Percentiles rank a stretch among this genome's conserved stretches.
phyloP scores from a whole-genome alignment of 2,888 invertebrate species.

The Yponomeuta plumbellus region DNA sequence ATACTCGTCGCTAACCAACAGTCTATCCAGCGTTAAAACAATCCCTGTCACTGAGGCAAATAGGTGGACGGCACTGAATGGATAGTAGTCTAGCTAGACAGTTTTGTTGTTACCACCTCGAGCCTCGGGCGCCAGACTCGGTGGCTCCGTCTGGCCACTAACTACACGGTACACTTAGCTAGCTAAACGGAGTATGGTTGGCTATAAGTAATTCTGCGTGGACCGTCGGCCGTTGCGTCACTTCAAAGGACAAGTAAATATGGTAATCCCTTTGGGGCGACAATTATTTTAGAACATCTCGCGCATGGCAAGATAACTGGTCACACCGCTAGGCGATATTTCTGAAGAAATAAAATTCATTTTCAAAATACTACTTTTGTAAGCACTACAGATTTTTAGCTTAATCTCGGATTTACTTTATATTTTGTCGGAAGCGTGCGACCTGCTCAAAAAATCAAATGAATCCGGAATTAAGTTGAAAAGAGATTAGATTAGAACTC shows the following conservation, averaged over 20 bases:
- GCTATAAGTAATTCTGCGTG: neutral
- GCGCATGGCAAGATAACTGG: neutral
- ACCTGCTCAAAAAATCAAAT: no score
- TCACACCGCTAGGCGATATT: no score
- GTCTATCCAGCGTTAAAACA: neutral
- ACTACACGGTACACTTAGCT: neutral
- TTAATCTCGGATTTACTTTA: no score
- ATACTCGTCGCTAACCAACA: no score
- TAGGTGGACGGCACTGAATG: neutral
- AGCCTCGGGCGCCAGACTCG: conserved; percentile 12
- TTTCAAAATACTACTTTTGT: no score
- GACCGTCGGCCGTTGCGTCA: neutral
- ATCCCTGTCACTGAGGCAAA: neutral
- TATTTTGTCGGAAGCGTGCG: no score
- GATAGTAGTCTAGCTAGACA: neutral
- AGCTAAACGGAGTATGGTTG: neutral
- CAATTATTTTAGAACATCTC: neutral
- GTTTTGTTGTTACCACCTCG: conserved; percentile 11
- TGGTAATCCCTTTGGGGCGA: neutral
- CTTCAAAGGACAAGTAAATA: neutral
- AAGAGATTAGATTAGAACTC: no score
- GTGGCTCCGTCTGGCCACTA: conserved; percentile 8
- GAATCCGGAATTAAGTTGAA: no score
- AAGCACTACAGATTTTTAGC: no score
- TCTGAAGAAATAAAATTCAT: no score